Evolutionary conservation across 2,113 vertebrate genomes (phyloP), one percentile per base, ranked within the genome.

Genomic region (Sphyrna mokarran): DNA sequence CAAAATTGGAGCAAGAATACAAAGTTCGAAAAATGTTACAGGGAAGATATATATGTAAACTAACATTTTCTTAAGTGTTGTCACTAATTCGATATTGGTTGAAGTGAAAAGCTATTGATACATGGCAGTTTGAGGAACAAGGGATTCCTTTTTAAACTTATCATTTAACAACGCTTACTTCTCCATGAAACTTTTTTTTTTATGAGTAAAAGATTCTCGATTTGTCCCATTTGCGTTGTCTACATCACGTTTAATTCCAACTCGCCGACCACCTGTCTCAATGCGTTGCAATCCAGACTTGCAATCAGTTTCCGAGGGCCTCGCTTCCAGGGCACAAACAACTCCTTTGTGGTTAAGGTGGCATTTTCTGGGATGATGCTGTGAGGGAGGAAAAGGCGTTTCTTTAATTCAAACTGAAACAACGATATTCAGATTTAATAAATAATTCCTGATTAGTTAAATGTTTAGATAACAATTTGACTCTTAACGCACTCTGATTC

Each of bases 181-280:
- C 63, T 69, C 22, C 66, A 11, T 40, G 11, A 40, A 68, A 37
- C 63, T 40, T 6, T 20, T 40, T 76, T 68, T 29, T 3, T 26
- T 2, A n/a, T 37, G 16, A 22, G 33, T 23, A 10, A 69, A 43
- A 43, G 37, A 26, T 95, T 72, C 4, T 8, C 6, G 14, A 10
- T 26, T 1, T 89, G 3, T 40, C 66, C 61, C 29, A 0, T 85
- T 37, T 95, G 2, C 89, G 93, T 95, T 97, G 96, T 97, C 70
- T 96, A 95, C 0, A 87, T 1, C 26, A 98, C 89, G 26, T 95
- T 97, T 96, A 98, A 0, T 14, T 97, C 83, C 0, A 97, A 96
- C 97, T 98, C 97, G 9, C 99, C 99, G 0, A 97, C 97, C 89
- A 99, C 98, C 68, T 99, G 98, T 96, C 98, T 97, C 97, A 99